These are phyloP conservation scores for Apamea epomidion DNA, from an alignment of 2,888 invertebrate species.

Conservation along the genomic window DNA sequence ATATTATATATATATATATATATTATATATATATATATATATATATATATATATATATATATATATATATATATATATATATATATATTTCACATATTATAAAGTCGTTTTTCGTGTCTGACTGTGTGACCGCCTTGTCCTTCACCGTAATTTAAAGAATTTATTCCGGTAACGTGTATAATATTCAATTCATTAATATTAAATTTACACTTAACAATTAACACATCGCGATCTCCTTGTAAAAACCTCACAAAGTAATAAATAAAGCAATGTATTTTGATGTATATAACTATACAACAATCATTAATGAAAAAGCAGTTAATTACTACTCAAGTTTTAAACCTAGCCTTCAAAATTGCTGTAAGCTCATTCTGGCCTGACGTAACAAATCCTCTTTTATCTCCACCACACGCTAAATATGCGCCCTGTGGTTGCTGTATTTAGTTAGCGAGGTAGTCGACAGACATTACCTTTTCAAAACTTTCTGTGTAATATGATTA, in stretches of 20 bases:
- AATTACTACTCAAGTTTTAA: not conserved
- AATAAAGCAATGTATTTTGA: not conserved
- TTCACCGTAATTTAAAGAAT: not conserved
- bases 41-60: no score
- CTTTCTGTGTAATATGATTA: slow-evolving; percentile 13
- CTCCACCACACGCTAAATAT: not conserved
- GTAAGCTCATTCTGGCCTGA: not conserved
- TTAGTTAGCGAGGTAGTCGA: not conserved
- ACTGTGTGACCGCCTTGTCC: not conserved
- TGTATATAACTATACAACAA: not conserved
- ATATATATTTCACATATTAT: no score
- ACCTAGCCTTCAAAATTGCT: not conserved
- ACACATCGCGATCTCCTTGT: no score
- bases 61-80: no score
- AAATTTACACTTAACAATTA: no score
- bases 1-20: no score
- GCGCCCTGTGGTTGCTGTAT: not conserved
- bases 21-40: no score
- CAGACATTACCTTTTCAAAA: slow-evolving; percentile 20
- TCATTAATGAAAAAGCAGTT: not conserved
- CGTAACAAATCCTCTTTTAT: not conserved
- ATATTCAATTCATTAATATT: no score
- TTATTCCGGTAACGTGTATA: not conserved
- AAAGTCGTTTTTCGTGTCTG: not conserved
- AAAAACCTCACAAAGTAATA: not conserved